These are phyloP conservation scores for Campopleginae sp. DNA, from an alignment of 2,888 invertebrate genomes.

Conservation along the genomic window DNA sequence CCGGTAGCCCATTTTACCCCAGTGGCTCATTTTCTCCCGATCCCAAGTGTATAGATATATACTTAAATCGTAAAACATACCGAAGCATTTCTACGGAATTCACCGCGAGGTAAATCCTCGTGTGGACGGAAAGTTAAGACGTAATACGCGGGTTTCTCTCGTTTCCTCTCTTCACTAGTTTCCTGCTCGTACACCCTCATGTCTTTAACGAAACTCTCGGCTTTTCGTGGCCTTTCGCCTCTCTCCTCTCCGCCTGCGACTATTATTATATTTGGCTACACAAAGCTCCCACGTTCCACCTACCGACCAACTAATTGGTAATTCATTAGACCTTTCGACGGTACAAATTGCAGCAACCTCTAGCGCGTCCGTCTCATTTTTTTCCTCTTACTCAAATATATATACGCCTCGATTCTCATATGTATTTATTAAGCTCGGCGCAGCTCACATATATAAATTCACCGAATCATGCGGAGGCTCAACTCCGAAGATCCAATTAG, in stretches of 20 bases:
- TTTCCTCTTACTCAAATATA: not conserved
- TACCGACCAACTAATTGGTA: constrained; percentile 17
- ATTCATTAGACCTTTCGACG: constrained; percentile 39
- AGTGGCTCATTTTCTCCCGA: not conserved
- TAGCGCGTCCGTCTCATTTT: constrained; percentile 1
- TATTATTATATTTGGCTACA: constrained; percentile 22
- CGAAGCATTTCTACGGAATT: constrained; percentile 1
- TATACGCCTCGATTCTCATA: constrained; percentile 13
- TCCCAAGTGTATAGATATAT: not conserved
- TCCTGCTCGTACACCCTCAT: not conserved
- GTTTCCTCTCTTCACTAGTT: not conserved
- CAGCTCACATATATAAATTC: not conserved
- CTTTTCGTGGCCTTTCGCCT: constrained; percentile 7
- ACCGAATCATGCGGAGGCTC: not conserved
- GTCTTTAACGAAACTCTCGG: constrained; percentile 37
- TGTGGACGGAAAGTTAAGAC: constrained; percentile 47
- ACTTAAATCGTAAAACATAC: constrained; percentile 11
- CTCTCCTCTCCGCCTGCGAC: not conserved
- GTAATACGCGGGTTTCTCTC: constrained; percentile 24
- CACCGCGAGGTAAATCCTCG: constrained; percentile 25
- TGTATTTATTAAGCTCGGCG: constrained; percentile 29
- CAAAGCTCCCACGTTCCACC: not conserved
- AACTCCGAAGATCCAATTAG: constrained; percentile 4
- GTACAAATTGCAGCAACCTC: not conserved
- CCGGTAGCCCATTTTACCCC: not conserved